phyloP scores from a whole-genome alignment of 2,888 invertebrate genomes.

The Globia sparganii region DNA sequence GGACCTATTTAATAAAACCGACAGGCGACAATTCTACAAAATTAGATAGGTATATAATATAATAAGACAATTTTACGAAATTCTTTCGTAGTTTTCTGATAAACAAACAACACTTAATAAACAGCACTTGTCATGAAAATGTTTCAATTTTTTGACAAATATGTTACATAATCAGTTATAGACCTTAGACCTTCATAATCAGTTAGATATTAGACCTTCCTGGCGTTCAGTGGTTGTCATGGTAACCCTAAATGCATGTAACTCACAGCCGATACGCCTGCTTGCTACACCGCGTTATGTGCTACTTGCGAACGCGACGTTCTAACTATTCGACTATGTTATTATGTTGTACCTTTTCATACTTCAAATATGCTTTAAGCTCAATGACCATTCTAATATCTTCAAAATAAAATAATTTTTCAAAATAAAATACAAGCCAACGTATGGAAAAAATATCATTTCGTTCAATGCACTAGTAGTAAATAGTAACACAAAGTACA shows the following conservation, averaged over 20 bases:
- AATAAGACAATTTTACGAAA: not conserved
- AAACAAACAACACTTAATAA: too few relatives aligned
- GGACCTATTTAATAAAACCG: not conserved
- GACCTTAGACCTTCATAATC: too few relatives aligned
- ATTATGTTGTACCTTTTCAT: constrained; percentile 59
- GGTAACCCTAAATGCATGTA: constrained; percentile 70
- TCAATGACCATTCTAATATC: not conserved
- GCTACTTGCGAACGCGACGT: constrained; percentile 78
- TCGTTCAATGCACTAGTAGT: not conserved
- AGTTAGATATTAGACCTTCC: not conserved
- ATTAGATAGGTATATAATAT: not conserved
- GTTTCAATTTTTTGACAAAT: not conserved
- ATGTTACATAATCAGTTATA: too few relatives aligned
- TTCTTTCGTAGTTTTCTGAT: not conserved
- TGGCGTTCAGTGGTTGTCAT: constrained; percentile 25
- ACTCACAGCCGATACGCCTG: constrained; percentile 77
- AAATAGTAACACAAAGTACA: constrained; percentile 14
- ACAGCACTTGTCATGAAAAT: not conserved
- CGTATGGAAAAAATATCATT: not conserved
- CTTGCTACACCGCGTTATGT: constrained; percentile 82
- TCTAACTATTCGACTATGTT: constrained; percentile 73
- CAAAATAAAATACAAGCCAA: too few relatives aligned
- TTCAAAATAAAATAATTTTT: not conserved
- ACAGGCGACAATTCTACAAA: not conserved
- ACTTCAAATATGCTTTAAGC: constrained; percentile 21